Evolutionary conservation across 2,113 vertebrate species (phyloP), one percentile per base, ranked within the genome.

Genomic region (Psilopsiagon aymara): DNA sequence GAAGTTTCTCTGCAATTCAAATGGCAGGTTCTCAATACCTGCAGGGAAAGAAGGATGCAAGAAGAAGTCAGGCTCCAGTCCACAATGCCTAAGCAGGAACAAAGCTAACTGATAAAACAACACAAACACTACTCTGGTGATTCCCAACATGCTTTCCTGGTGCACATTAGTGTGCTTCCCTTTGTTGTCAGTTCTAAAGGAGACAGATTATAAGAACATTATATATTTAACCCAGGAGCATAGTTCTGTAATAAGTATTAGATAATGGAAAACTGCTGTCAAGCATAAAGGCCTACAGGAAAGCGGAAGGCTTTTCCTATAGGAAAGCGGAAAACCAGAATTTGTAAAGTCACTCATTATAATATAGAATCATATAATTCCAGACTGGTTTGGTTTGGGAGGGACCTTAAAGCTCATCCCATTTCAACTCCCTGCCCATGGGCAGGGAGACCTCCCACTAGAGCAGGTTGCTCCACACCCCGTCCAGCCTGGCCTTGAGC

Each of bases 1-100:
- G 97, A 99, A 99, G 98, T 99, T 99, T 91, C 99, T 99, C 97
- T 99, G 99, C 82, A 99, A 78, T 95, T 99, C 99, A 96, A 99
- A 99, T 0, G 99, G 99, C 74, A 99, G 97, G 92, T 99, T 99
- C 97, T 99, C 99, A 85, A 99, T 99, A 95, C 99, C 99, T 99
- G 96, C 18, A 81, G 51, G 82, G 80, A 87, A 63, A 81, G 59
- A 28, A 53, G 55, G 73, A 85, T 0, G 77, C 21, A 28, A 0
- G 33, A 43, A 82, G n/a, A 57, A 60, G 66, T 92, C 88, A 93
- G 49, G n/a, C 7, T 53, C n/a, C 28, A 62, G 41, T 24, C 52
- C 70, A 15, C 0, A 0, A 10, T 5, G 49, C 8, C 69, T 51
- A 49, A 29, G 66, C 55, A 87, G 47, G 39, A 74, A 78, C 19